A percentile compares a stretch with the other conserved stretches of the same genome.
Evolutionary conservation across 2,888 invertebrate species (phyloP).

Genomic region (Eucera pruinosa): DNA sequence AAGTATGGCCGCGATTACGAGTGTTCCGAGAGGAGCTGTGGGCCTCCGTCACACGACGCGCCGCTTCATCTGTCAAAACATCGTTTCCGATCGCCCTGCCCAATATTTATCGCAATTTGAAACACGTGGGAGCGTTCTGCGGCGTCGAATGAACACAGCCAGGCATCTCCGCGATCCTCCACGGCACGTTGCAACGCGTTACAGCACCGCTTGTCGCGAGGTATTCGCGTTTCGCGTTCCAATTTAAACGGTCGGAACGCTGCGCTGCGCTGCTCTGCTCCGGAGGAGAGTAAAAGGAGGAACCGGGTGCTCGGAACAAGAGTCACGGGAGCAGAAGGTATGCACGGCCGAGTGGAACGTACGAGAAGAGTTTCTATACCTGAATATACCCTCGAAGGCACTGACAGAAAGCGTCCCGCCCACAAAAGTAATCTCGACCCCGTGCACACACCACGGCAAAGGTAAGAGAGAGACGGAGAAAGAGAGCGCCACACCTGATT

Average conservation of each 20-base stretch:
- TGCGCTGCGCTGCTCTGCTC: too few relatives aligned
- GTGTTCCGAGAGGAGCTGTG: neutral
- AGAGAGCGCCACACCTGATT: slow-evolving; percentile 81
- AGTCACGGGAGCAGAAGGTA: slow-evolving; percentile 60
- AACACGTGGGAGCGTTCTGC: slow-evolving; percentile 74
- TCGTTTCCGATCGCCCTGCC: slow-evolving; percentile 73
- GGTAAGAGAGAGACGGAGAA: slow-evolving; percentile 48
- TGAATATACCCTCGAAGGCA: slow-evolving; percentile 77
- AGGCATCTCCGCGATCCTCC: neutral
- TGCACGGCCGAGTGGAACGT: slow-evolving; percentile 57
- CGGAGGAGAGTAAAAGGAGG: slow-evolving; percentile 38
- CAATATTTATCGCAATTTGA: slow-evolving; percentile 81
- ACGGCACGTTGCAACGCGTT: neutral
- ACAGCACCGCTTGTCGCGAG: slow-evolving; percentile 20
- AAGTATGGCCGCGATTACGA: slow-evolving; percentile 37
- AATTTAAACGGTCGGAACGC: slow-evolving; percentile 77
- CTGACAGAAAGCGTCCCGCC: slow-evolving; percentile 84
- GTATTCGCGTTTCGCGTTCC: slow-evolving; percentile 73
- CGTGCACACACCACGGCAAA: slow-evolving; percentile 65
- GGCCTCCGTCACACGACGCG: slow-evolving; percentile 32
- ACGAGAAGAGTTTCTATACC: slow-evolving; percentile 69
- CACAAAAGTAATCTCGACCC: slow-evolving; percentile 84
- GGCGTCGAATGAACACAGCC: neutral
- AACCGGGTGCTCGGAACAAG: slow-evolving; percentile 23
- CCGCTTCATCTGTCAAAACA: slow-evolving; percentile 83